Percentiles rank a stretch among this genome's conserved stretches.
phyloP scores from a whole-genome alignment of 2,888 invertebrate genomes.

The Drosophila meridiana region DNA sequence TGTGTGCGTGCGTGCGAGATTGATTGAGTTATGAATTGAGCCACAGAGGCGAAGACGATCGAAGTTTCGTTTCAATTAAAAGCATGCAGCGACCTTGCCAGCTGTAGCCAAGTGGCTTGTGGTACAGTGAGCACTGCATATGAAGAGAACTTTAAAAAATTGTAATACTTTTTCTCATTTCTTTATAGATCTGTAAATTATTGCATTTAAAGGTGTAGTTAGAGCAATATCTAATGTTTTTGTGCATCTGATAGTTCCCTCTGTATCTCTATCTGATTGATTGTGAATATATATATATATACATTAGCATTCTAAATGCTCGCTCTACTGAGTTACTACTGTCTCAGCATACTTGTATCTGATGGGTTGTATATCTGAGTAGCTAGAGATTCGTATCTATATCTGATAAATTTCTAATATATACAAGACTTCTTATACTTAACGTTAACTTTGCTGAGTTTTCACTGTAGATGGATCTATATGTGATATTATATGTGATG shows the following conservation, averaged over 20 bases:
- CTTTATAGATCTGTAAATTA: neutral
- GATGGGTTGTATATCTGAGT: neutral
- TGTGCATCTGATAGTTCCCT: neutral
- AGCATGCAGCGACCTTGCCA: constrained; percentile 69
- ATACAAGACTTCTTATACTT: neutral
- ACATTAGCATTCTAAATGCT: neutral
- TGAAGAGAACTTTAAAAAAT: too few species aligned
- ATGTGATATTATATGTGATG: neutral
- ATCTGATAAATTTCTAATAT: neutral
- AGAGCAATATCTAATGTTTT: too few species aligned
- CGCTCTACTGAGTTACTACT: neutral
- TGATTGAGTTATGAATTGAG: constrained; percentile 66
- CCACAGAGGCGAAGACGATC: constrained; percentile 20
- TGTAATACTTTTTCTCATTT: neutral
- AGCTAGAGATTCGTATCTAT: neutral
- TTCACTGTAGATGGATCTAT: neutral
- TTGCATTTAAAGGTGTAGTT: neutral
- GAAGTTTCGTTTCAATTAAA: constrained; percentile 51
- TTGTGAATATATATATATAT: too few species aligned
- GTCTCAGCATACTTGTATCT: neutral
- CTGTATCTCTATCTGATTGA: neutral
- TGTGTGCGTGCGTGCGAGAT: constrained; percentile 39
- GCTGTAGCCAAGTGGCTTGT: constrained; percentile 22
- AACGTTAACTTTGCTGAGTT: neutral
- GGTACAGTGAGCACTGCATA: constrained; percentile 1